Percentiles rank a stretch among this genome's conserved stretches.
Conservation (phyloP, 35 echinoderm and acorn worm genomes). For the Stichopus chloronotus region DNA sequence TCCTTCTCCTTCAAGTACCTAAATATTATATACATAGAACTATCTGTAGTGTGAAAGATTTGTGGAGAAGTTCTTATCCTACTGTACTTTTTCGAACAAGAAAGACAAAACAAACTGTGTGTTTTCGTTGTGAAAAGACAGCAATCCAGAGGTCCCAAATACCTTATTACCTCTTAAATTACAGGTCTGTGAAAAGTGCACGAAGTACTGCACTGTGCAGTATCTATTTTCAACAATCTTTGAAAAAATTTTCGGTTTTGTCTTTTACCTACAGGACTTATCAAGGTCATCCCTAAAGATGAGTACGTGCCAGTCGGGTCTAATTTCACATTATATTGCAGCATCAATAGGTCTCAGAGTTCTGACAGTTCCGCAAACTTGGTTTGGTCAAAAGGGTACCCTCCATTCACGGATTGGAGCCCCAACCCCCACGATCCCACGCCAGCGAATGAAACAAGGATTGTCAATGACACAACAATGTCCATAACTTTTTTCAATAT, state of each 20-base stretch:
- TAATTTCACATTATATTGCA: constrained; percentile 23
- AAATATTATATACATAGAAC: no score
- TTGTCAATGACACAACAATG: constrained; percentile 22
- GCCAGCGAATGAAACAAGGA: background rate
- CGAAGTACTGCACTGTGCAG: background rate
- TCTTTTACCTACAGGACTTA: background rate
- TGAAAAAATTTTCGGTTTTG: background rate
- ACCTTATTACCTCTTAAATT: background rate
- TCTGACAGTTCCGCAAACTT: background rate
- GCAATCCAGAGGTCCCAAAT: background rate
- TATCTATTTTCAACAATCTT: background rate
- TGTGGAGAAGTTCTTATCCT: no score
- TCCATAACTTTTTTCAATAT: constrained; percentile 34
- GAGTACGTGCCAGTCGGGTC: background rate
- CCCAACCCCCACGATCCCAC: background rate
- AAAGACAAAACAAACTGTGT: no score
- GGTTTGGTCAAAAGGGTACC: constrained; percentile 11
- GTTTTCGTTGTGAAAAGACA: background rate
- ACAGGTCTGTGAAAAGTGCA: background rate
- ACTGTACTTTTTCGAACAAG: no score
- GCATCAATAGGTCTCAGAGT: background rate
- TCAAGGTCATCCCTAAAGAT: constrained; percentile 1
- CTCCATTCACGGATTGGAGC: background rate
- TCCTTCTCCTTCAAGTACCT: no score
- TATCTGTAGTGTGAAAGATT: no score